Evolutionary conservation across 2,888 invertebrate genomes (phyloP), one percentile per base, ranked within the genome.

Genomic region (Heteropelma amictum): DNA sequence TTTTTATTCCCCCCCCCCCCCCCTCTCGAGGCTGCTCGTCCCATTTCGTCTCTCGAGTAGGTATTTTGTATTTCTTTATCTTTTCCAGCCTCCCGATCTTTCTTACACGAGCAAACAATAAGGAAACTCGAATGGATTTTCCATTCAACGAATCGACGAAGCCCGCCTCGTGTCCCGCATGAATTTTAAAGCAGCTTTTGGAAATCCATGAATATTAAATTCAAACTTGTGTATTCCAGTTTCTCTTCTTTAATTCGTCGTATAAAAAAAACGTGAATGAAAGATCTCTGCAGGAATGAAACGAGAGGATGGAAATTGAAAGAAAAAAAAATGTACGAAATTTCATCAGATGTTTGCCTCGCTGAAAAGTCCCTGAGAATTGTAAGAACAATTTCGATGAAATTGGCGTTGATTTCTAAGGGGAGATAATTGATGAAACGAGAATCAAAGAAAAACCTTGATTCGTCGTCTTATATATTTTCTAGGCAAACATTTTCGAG

Each of bases 91-190:
- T n/a, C n/a, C n/a, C n/a, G n/a, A n/a, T 30, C 49, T 51, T 68
- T 28, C 28, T 51, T 58, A 45, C 53, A 67, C 47, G 67, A 54
- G 63, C 35, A 75, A 77, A 81, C 83, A 83, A 83, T 82, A 82
- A 83, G 83, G 83, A 84, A 83, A 84, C 81, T 84, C 83, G 68
- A 79, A 69, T 77, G 69, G 79, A 80, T 79, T 79, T 78, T 76
- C 63, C 67, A 71, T 79, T 73, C 68, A 51, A 38, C 49, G 67
- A 77, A 76, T 79, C 71, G 70, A 69, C 51, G 71, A 40, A 40
- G 47, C 42, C 53, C 12, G 28, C 28, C 38, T 51, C 23, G 53
- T 30, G 19, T 28, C 33, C n/a, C n/a, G n/a, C n/a, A n/a, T n/a
- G 38, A 51, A 58, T 42, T 58, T 38, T 26, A 14, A n/a, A 21